Evolutionary conservation across 92 coral and sea anemone species (phyloP).

Genomic region (Palythoa grandis): DNA sequence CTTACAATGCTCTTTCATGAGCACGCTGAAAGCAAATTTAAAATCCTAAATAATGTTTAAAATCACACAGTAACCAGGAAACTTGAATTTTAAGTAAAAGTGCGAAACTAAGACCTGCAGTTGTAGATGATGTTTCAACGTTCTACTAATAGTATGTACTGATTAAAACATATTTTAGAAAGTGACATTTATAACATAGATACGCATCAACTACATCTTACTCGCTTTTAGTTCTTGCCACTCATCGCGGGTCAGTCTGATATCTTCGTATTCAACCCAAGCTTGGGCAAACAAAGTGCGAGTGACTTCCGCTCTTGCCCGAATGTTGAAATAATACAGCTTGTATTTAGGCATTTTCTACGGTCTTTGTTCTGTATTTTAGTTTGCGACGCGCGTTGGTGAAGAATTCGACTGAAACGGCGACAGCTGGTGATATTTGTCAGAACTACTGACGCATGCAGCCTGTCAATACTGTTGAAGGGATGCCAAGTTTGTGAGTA

Average conservation of each 20-base stretch:
- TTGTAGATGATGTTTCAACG: too few relatives aligned
- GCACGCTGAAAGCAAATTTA: too few relatives aligned
- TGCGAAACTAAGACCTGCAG: too few relatives aligned
- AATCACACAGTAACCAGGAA: too few relatives aligned
- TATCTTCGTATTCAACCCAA: background rate
- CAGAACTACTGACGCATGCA: background rate
- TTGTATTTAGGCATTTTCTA: conserved; percentile 1
- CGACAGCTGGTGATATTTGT: background rate
- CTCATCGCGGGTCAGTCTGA: background rate
- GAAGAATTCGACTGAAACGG: background rate
- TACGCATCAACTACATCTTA: background rate
- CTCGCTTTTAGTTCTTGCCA: conserved; percentile 8
- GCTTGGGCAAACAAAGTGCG: background rate
- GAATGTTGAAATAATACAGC: background rate
- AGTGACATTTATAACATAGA: too few relatives aligned
- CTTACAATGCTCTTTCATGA: too few relatives aligned
- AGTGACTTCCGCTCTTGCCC: background rate
- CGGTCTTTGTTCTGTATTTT: background rate
- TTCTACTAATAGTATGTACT: too few relatives aligned
- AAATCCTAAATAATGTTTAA: too few relatives aligned
- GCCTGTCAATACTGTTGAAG: too few relatives aligned
- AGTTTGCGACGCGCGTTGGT: background rate
- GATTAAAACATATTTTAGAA: background rate
- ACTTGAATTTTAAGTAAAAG: too few relatives aligned
- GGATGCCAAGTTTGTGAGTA: too few relatives aligned